Percentiles rank a stretch among this genome's conserved stretches.
Conservation (phyloP, 2,888 invertebrate genomes). For the Microctonus brassicae region DNA sequence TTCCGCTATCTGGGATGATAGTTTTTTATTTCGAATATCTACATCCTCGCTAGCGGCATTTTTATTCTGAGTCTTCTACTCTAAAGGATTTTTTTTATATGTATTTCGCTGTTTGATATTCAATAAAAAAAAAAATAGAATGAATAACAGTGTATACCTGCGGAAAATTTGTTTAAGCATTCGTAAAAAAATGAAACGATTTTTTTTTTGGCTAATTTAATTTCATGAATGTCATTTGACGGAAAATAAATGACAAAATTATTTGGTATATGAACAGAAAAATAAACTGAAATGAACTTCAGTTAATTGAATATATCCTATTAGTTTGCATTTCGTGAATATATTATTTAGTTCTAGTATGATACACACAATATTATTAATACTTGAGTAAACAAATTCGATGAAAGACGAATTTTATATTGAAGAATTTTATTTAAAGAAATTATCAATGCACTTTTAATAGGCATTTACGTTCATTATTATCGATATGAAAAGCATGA, state of each 20-base stretch:
- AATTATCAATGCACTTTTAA: too few species aligned
- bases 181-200: neutral
- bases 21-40: neutral
- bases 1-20: neutral
- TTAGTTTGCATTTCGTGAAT: too few species aligned
- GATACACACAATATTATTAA: too few species aligned
- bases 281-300: too few species aligned
- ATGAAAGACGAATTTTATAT: too few species aligned
- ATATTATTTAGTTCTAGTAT: too few species aligned
- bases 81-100: neutral
- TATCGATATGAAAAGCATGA: too few species aligned
- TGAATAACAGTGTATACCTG: neutral
- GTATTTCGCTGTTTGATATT: neutral
- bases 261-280: neutral
- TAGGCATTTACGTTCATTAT: too few species aligned
- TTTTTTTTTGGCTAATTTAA: neutral
- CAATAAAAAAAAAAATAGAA: neutral
- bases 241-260: neutral
- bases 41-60: neutral
- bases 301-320: too few species aligned
- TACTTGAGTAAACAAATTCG: too few species aligned
- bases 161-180: neutral
- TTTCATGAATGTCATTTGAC: neutral
- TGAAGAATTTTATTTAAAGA: too few species aligned
- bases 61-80: slow-evolving; percentile 2